Evolutionary conservation across 2,888 invertebrate genomes (phyloP).

Genomic region (Acanthococcus lagerstroemiae): DNA sequence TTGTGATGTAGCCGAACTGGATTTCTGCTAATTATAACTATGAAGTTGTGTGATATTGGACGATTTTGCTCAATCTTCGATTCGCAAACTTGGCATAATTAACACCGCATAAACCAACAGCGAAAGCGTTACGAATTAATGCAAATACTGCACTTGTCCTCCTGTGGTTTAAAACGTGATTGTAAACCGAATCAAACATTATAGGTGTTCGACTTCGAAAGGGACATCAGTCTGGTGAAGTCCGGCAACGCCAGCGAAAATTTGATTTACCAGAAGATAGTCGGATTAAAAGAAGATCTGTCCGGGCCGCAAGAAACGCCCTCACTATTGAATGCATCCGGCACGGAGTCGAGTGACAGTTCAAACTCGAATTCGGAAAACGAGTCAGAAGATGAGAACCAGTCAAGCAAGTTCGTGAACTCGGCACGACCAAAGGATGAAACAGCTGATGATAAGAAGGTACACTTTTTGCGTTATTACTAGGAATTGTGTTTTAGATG

Average conservation of each 20-base stretch:
- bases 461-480: too few species aligned
- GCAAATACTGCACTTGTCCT: too few species aligned
- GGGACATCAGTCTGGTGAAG: constrained; percentile 73
- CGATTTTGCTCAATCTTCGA: too few species aligned
- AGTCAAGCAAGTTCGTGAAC: constrained; percentile 53
- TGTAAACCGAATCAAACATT: constrained; percentile 34
- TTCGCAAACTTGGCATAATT: too few species aligned
- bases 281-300: constrained; percentile 70
- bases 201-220: constrained; percentile 70
- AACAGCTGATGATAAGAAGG: constrained; percentile 67
- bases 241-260: constrained; percentile 51
- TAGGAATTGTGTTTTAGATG: too few species aligned
- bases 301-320: constrained; percentile 57
- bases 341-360: neutral
- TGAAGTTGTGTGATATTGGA: too few species aligned
- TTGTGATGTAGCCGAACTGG: too few species aligned
- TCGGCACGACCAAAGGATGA: constrained; percentile 67
- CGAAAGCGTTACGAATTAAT: too few species aligned
- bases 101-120: too few species aligned
- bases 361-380: constrained; percentile 39
- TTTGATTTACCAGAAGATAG: constrained; percentile 74
- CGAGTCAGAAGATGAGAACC: constrained; percentile 48
- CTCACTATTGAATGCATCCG: constrained; percentile 46
- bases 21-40: too few species aligned
- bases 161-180: too few species aligned